Percentiles rank a stretch among this genome's conserved stretches.
phyloP scores from a whole-genome alignment of 2,113 vertebrate genomes.

The Corythornis cristatus region DNA sequence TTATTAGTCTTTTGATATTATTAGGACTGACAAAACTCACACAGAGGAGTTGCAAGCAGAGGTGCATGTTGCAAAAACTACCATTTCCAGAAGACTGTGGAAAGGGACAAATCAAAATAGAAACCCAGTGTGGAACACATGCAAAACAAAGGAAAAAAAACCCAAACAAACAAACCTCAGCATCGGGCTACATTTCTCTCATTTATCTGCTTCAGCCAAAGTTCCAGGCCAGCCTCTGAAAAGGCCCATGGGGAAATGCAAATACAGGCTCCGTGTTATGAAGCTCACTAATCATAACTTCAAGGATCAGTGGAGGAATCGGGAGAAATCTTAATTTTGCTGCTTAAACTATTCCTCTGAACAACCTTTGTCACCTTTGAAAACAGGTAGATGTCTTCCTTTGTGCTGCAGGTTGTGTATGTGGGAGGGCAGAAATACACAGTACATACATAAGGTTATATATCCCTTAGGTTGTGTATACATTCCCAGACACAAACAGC shows the following conservation, averaged over 20 bases:
- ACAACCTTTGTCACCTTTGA: not conserved
- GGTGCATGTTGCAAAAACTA: not conserved
- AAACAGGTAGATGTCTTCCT: not conserved
- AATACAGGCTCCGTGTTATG: not conserved
- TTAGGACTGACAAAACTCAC: conserved; percentile 16
- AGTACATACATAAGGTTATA: no score
- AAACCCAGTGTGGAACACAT: not conserved
- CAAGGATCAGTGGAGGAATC: not conserved
- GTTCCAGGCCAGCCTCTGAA: not conserved
- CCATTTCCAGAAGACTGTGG: not conserved
- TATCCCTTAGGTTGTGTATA: no score
- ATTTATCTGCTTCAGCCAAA: not conserved
- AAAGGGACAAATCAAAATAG: not conserved
- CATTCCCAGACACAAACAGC: not conserved
- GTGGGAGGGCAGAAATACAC: not conserved
- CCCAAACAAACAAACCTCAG: not conserved
- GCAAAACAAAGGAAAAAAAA: not conserved
- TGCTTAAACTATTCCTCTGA: not conserved
- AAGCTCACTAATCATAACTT: not conserved
- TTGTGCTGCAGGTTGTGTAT: not conserved
- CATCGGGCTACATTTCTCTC: not conserved
- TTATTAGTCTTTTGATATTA: not conserved
- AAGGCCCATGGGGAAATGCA: not conserved
- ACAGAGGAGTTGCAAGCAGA: not conserved
- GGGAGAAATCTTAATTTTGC: not conserved